Conservation (phyloP, 2,888 invertebrate genomes). For the Lasiommata megera region DNA sequence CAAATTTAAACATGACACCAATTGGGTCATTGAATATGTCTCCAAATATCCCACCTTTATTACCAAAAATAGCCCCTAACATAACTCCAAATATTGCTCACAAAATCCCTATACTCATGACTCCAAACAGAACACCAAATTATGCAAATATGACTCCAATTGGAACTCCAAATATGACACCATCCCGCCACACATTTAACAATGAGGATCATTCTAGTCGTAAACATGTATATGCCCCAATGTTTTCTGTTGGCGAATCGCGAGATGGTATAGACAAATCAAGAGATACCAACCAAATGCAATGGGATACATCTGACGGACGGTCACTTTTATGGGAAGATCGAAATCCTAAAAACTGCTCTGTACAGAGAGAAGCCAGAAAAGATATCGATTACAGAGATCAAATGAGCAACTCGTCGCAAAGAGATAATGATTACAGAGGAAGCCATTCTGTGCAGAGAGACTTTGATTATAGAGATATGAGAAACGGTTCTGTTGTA, state of each 20-base stretch:
- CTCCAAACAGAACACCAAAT: slow-evolving; percentile 35
- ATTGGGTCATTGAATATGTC: slow-evolving; percentile 30
- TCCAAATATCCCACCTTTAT: slow-evolving; percentile 29
- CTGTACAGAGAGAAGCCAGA: slow-evolving; percentile 37
- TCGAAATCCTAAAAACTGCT: slow-evolving; percentile 31
- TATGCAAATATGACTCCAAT: slow-evolving; percentile 37
- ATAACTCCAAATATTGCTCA: slow-evolving; percentile 36
- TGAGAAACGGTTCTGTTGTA: slow-evolving; percentile 29
- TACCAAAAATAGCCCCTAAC: slow-evolving; percentile 32
- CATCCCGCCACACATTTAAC: slow-evolving; percentile 53
- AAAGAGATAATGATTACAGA: slow-evolving; percentile 35
- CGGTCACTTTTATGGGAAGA: slow-evolving; percentile 34
- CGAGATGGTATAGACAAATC: slow-evolving; percentile 43
- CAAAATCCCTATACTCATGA: slow-evolving; percentile 29
- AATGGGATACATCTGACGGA: slow-evolving; percentile 18
- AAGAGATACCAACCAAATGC: slow-evolving; percentile 18
- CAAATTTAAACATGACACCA: slow-evolving; percentile 18
- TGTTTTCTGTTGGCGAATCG: slow-evolving; percentile 43
- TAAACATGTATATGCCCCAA: slow-evolving; percentile 65
- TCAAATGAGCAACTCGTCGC: not conserved
- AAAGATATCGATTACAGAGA: slow-evolving; percentile 34
- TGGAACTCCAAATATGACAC: slow-evolving; percentile 39
- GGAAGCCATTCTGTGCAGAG: slow-evolving; percentile 29
- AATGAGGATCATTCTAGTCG: slow-evolving; percentile 40
- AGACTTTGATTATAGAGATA: slow-evolving; percentile 35